phyloP scores from a whole-genome alignment of 2,888 invertebrate species.

The Cheilosia vernalis region DNA sequence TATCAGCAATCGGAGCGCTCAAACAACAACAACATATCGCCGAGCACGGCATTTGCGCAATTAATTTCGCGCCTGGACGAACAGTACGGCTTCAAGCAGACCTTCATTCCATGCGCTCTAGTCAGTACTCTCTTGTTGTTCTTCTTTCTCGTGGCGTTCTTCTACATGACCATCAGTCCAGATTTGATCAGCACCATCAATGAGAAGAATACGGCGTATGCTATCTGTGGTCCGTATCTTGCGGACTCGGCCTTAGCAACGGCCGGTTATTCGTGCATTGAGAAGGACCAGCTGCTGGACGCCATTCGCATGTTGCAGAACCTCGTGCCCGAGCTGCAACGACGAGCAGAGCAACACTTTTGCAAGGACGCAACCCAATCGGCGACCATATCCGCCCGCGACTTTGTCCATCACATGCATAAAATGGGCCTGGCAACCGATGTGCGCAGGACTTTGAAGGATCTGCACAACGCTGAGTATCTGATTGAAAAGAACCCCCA shows the following conservation, averaged over 20 bases:
- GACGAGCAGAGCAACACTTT: constrained; percentile 83
- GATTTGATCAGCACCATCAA: constrained; percentile 80
- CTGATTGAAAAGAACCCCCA: constrained; percentile 88
- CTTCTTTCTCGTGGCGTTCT: constrained; percentile 87
- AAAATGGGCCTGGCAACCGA: constrained; percentile 48
- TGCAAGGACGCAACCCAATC: constrained; percentile 82
- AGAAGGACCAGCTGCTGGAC: constrained; percentile 86
- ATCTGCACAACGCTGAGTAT: constrained; percentile 87
- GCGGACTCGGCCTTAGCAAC: constrained; percentile 83
- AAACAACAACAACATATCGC: constrained; percentile 75
- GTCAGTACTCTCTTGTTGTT: constrained; percentile 86
- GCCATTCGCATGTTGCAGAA: constrained; percentile 87
- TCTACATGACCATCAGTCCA: constrained; percentile 86
- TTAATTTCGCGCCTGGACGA: constrained; percentile 77
- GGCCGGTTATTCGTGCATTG: constrained; percentile 85
- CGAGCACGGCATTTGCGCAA: constrained; percentile 76
- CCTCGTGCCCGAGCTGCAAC: constrained; percentile 87
- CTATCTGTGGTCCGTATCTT: constrained; percentile 85
- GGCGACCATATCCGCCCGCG: constrained; percentile 86
- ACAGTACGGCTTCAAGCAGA: constrained; percentile 79
- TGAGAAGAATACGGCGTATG: constrained; percentile 84
- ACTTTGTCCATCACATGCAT: constrained; percentile 85
- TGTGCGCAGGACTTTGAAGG: constrained; percentile 80
- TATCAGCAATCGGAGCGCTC: constrained; percentile 69
- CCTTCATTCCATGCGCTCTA: constrained; percentile 86